These are phyloP conservation scores for Neoaliturus tenellus DNA, from an alignment of 2,888 invertebrate genomes.

Conservation along the genomic window DNA sequence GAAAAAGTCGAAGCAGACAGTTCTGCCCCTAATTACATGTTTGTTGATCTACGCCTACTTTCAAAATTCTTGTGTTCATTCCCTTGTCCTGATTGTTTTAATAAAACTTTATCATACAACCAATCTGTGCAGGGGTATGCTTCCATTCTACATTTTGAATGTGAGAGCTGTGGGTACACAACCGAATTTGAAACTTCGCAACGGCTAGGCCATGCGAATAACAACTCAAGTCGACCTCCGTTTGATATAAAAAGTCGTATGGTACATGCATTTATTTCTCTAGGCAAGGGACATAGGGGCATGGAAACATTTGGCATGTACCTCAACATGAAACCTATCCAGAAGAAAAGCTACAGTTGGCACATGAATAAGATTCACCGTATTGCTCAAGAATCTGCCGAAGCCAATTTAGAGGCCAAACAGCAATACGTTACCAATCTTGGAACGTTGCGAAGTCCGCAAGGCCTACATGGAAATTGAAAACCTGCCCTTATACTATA, in stretches of 20 bases:
- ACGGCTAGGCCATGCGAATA: not conserved
- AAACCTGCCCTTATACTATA: not conserved
- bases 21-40: constrained; percentile 21
- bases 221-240: constrained; percentile 33
- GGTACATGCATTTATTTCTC: constrained; percentile 31
- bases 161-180: not conserved
- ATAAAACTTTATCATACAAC: constrained; percentile 13
- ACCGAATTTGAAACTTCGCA: constrained; percentile 39
- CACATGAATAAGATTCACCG: constrained; percentile 27
- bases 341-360: not conserved
- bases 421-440: no score
- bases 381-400: constrained; percentile 8
- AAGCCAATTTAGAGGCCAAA: constrained; percentile 6
- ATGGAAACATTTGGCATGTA: constrained; percentile 35
- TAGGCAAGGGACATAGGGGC: constrained; percentile 42
- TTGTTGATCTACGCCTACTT: constrained; percentile 29
- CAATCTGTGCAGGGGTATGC: constrained; percentile 20
- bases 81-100: constrained; percentile 30
- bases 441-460: constrained; percentile 32
- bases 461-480: not conserved
- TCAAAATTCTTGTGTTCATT: not conserved
- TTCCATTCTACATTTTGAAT: not conserved
- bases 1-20: constrained; percentile 12
- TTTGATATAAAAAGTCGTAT: constrained; percentile 29
- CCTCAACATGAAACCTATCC: constrained; percentile 41